These are phyloP conservation scores for Hetaerina americana DNA, from an alignment of 1,140 invertebrate genomes.

Conservation along the genomic window DNA sequence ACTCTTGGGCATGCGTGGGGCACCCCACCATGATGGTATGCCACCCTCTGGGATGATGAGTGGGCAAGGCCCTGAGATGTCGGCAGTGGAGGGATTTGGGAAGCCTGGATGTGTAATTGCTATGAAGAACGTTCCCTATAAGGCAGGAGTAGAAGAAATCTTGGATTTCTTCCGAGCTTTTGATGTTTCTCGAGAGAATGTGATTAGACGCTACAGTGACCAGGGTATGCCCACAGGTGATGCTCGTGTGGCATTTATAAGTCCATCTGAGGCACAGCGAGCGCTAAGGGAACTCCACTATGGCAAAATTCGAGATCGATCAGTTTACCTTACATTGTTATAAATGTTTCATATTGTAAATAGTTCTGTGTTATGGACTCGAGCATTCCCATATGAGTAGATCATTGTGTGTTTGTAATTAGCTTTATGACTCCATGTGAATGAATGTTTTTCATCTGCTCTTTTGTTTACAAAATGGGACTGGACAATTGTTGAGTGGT, in stretches of 20 bases:
- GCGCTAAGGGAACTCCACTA: slow-evolving; percentile 47
- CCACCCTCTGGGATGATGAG: slow-evolving; percentile 1
- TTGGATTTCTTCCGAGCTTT: slow-evolving; percentile 71
- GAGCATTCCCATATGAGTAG: neutral
- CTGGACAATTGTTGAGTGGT: no score
- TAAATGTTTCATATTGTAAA: neutral
- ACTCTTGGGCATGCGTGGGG: neutral
- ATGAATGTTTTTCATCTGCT: no score
- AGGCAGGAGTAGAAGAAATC: slow-evolving; percentile 74
- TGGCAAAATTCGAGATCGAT: slow-evolving; percentile 38
- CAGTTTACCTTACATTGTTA: slow-evolving; percentile 31
- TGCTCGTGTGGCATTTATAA: slow-evolving; percentile 67
- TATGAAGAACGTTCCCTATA: slow-evolving; percentile 75
- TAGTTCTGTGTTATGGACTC: neutral
- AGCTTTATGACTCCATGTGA: no score
- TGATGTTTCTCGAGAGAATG: slow-evolving; percentile 55
- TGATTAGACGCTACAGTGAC: slow-evolving; percentile 71
- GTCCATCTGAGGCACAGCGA: slow-evolving; percentile 56
- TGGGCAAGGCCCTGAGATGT: neutral
- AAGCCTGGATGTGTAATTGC: slow-evolving; percentile 68
- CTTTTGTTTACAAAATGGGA: no score
- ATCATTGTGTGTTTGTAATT: no score
- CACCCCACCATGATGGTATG: neutral
- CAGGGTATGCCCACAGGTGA: slow-evolving; percentile 77
- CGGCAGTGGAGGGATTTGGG: slow-evolving; percentile 46